These are phyloP conservation scores for Plecturocebus donacophilus DNA, from an alignment of 2,113 vertebrate genomes.

Conservation along the genomic window DNA sequence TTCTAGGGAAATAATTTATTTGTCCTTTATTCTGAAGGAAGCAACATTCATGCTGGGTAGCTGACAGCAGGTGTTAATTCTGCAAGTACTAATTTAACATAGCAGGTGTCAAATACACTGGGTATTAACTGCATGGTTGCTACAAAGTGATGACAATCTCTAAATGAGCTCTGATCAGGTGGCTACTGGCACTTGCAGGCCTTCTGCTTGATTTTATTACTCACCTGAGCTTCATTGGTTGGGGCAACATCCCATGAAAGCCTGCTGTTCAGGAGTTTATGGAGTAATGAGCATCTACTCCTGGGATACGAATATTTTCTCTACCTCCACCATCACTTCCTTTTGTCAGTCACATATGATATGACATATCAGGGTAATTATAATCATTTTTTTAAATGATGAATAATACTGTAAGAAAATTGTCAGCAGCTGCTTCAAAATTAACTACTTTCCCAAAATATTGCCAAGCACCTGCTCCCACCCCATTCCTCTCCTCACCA, in stretches of 20 bases:
- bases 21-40: constrained; percentile 65
- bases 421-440: constrained; percentile 74
- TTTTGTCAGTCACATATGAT: constrained; percentile 39
- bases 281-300: neutral
- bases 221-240: constrained; percentile 42
- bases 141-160: constrained; percentile 73
- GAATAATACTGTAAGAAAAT: constrained; percentile 72
- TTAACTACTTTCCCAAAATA: constrained; percentile 68
- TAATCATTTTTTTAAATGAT: constrained; percentile 69
- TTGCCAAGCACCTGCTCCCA: constrained; percentile 64
- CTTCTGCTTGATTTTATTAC: constrained; percentile 60
- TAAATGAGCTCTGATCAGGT: constrained; percentile 72
- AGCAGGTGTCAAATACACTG: constrained; percentile 79
- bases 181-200: constrained; percentile 9
- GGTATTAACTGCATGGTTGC: constrained; percentile 72
- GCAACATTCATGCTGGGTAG: constrained; percentile 59
- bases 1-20: constrained; percentile 72
- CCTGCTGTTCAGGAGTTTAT: neutral
- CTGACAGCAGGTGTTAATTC: constrained; percentile 79
- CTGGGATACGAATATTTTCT: neutral
- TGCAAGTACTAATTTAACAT: constrained; percentile 77
- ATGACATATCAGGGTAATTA: constrained; percentile 65
- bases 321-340: neutral
- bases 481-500: neutral
- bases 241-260: neutral